Evolutionary conservation across 2,797 vertebrate species (phyloP).

Genomic region (Microcaecilia unicolor): DNA sequence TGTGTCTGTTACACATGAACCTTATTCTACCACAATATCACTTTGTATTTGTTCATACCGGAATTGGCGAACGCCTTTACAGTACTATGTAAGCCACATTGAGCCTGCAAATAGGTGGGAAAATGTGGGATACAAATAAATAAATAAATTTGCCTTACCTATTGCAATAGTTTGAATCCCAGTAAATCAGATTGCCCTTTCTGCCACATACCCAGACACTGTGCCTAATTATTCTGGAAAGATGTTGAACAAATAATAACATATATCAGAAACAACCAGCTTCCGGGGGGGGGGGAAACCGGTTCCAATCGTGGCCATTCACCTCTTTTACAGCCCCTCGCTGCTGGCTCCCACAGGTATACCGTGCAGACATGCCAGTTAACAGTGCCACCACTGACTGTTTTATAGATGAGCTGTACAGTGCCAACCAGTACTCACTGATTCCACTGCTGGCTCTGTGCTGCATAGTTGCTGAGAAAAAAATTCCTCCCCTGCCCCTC

Average conservation of each 20-base stretch:
- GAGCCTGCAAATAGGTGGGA: too few relatives aligned
- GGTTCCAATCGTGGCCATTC: slow-evolving; percentile 1
- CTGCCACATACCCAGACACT: slow-evolving; percentile 42
- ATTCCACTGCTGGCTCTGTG: slow-evolving; percentile 35
- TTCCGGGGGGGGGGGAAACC: slow-evolving; percentile 17
- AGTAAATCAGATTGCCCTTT: slow-evolving; percentile 17
- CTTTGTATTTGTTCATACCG: too few relatives aligned
- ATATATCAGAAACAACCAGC: slow-evolving; percentile 21
- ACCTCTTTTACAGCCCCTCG: background rate
- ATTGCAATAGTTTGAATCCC: slow-evolving; percentile 32
- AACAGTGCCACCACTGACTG: slow-evolving; percentile 27
- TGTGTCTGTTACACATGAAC: too few relatives aligned
- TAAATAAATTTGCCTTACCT: slow-evolving; percentile 37
- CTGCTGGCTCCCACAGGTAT: slow-evolving; percentile 44
- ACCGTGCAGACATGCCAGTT: slow-evolving; percentile 29
- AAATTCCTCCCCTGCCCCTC: slow-evolving; percentile 10
- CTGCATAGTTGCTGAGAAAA: slow-evolving; percentile 15
- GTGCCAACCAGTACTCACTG: slow-evolving; percentile 41
- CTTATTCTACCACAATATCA: too few relatives aligned
- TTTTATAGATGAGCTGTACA: slow-evolving; percentile 37
- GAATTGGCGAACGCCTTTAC: too few relatives aligned
- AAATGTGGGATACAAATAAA: too few relatives aligned
- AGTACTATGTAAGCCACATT: too few relatives aligned
- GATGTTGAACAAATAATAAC: slow-evolving; percentile 26
- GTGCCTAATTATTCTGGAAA: slow-evolving; percentile 50